Percentiles rank a stretch among this genome's conserved stretches.
Conservation (phyloP, 2,797 vertebrate genomes). For the Anas capensis region DNA sequence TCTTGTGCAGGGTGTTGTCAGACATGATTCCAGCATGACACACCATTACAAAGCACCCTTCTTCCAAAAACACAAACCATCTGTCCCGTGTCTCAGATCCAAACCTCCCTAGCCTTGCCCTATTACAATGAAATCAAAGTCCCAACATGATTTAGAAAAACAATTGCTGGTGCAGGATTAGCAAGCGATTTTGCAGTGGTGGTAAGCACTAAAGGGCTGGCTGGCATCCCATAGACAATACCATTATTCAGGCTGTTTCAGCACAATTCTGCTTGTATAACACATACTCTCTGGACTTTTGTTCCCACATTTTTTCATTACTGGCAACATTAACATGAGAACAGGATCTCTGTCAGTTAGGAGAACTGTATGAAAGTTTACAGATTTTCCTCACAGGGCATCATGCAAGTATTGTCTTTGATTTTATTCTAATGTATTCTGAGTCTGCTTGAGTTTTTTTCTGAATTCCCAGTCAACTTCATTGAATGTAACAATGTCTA, state of each 20-base stretch:
- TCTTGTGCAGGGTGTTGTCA: background rate
- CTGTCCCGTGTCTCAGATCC: background rate
- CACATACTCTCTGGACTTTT: background rate
- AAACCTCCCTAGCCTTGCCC: background rate
- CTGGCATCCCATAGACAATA: constrained; percentile 33
- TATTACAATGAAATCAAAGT: constrained; percentile 57
- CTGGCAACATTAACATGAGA: constrained; percentile 60
- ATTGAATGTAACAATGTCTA: constrained; percentile 1
- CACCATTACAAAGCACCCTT: constrained; percentile 28
- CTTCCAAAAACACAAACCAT: background rate
- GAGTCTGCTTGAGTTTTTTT: constrained; percentile 3
- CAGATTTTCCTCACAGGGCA: constrained; percentile 2
- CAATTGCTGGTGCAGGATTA: constrained; percentile 67
- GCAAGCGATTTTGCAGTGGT: constrained; percentile 14
- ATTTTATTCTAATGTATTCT: constrained; percentile 64
- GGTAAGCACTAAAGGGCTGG: constrained; percentile 14
- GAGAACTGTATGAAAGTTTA: background rate
- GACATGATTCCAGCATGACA: constrained; percentile 7
- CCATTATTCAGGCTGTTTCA: constrained; percentile 41
- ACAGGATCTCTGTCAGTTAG: constrained; percentile 1
- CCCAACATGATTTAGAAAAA: constrained; percentile 60
- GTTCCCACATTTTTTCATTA: constrained; percentile 60
- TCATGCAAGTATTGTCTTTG: constrained; percentile 4
- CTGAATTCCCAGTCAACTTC: constrained; percentile 25
- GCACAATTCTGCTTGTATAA: constrained; percentile 46